These are phyloP conservation scores for Morone chrysops DNA, from an alignment of 2,113 vertebrate genomes.

Conservation along the genomic window DNA sequence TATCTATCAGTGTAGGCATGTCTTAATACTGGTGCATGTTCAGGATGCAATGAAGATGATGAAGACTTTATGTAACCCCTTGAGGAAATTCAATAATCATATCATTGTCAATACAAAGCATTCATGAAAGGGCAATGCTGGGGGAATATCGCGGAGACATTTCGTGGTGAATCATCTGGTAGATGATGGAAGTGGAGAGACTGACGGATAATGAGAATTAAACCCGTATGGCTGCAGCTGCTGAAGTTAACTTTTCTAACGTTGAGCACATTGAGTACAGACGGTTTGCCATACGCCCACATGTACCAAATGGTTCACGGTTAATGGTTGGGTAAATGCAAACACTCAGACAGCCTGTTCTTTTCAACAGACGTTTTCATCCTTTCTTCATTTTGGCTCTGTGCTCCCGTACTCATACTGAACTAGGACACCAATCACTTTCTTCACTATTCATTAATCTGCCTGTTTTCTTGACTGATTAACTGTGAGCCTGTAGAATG, in stretches of 20 bases:
- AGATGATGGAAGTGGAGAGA: not conserved
- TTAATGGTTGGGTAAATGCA: no score
- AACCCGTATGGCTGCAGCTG: not conserved
- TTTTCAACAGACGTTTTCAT: not conserved
- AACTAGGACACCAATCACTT: not conserved
- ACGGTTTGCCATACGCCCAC: not conserved
- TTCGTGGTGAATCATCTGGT: conserved; percentile 2
- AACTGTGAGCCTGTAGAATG: not conserved
- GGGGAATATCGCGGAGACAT: not conserved
- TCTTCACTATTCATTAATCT: not conserved
- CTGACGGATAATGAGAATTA: not conserved
- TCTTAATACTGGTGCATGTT: not conserved
- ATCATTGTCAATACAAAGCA: not conserved
- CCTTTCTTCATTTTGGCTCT: not conserved
- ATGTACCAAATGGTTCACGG: not conserved
- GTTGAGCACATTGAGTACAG: not conserved
- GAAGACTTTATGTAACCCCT: not conserved
- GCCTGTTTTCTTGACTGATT: not conserved
- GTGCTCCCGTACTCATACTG: not conserved
- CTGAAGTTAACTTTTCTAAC: conserved; percentile 1
- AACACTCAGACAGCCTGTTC: not conserved
- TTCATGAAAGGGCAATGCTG: not conserved
- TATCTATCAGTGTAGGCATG: not conserved
- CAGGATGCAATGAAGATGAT: not conserved
- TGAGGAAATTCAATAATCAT: not conserved